A percentile compares a stretch with the other conserved stretches of the same genome.
Conservation (phyloP, 2,888 invertebrate genomes). For the Idaea aversata region DNA sequence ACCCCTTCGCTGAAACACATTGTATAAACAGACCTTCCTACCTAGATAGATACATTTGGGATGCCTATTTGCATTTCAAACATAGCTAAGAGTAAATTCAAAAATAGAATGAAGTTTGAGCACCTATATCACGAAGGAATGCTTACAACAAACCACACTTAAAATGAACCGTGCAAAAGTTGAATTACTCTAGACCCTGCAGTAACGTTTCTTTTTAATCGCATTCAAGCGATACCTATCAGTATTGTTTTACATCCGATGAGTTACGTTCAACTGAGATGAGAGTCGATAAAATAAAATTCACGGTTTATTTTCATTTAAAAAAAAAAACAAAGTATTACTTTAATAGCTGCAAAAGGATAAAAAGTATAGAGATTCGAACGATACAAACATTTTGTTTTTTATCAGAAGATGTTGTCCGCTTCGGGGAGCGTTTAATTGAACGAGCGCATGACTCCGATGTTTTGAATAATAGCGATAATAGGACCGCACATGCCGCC, state of each 20-base stretch:
- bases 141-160: constrained; percentile 69
- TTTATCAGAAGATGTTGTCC: constrained; percentile 57
- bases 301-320: constrained; percentile 59
- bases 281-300: constrained; percentile 66
- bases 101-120: constrained; percentile 38
- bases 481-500: constrained; percentile 58
- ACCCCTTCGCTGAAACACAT: too few relatives aligned
- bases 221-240: constrained; percentile 63
- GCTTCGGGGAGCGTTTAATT: constrained; percentile 65
- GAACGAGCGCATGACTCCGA: constrained; percentile 65
- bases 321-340: constrained; percentile 52
- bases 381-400: constrained; percentile 54
- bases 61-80: background rate
- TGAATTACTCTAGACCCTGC: constrained; percentile 56
- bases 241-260: constrained; percentile 70
- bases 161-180: constrained; percentile 55
- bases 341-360: constrained; percentile 72
- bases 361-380: constrained; percentile 51
- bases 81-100: constrained; percentile 13
- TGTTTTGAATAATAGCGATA: constrained; percentile 69
- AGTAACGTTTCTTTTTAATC: constrained; percentile 62
- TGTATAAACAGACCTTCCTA: constrained; percentile 19
- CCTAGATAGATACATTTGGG: constrained; percentile 22
- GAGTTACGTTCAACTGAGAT: constrained; percentile 62
- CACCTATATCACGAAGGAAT: constrained; percentile 43